Percentiles rank a stretch among this genome's conserved stretches.
Evolutionary conservation across 2,888 invertebrate genomes (phyloP).

Genomic region (Doris montereyensis): DNA sequence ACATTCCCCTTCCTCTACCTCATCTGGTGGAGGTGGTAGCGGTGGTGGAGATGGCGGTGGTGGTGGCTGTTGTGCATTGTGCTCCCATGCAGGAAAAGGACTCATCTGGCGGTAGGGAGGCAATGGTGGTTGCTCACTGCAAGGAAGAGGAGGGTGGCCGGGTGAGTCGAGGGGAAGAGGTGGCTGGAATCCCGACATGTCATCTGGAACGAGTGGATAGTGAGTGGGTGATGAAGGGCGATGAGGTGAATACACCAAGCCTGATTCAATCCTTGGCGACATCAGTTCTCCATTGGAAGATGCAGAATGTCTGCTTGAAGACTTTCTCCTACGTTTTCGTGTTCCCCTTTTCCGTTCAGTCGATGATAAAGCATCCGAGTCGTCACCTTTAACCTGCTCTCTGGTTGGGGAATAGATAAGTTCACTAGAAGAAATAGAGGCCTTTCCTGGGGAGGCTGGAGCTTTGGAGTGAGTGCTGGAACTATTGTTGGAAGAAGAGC

Average conservation of each 20-base stretch:
- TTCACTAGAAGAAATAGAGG: slow-evolving; percentile 41
- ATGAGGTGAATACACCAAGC: slow-evolving; percentile 37
- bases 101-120: too few relatives aligned
- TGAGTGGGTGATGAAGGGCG: slow-evolving; percentile 32
- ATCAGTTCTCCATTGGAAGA: slow-evolving; percentile 24
- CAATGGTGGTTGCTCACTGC: neutral
- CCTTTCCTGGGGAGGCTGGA: neutral
- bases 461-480: too few relatives aligned
- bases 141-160: slow-evolving; percentile 11
- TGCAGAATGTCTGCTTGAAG: slow-evolving; percentile 25
- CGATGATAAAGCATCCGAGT: neutral
- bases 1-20: neutral
- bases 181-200: slow-evolving; percentile 39
- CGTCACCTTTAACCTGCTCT: slow-evolving; percentile 8
- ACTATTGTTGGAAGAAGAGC: too few relatives aligned
- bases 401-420: slow-evolving; percentile 39
- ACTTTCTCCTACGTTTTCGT: slow-evolving; percentile 17
- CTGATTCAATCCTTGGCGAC: neutral
- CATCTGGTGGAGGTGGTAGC: neutral
- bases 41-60: neutral
- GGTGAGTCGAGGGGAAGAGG: slow-evolving; percentile 28
- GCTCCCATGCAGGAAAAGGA: too few relatives aligned
- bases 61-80: too few relatives aligned
- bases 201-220: slow-evolving; percentile 31
- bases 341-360: neutral